Percentiles rank a stretch among this genome's conserved stretches.
Evolutionary conservation across 2,888 invertebrate species (phyloP).

Genomic region (Clivina fossor): DNA sequence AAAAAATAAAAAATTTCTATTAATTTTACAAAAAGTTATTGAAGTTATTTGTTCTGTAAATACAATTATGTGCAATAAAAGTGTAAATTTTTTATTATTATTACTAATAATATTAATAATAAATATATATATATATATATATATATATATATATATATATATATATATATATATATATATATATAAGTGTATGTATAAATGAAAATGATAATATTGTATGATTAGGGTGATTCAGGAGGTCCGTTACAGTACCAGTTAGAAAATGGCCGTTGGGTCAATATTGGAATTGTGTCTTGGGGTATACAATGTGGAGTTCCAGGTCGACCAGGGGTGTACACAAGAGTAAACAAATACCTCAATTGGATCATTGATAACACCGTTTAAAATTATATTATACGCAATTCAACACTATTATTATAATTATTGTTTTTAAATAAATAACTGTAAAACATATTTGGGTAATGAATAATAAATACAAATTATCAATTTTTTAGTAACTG

Average conservation of each 20-base stretch:
- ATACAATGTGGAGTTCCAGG: constrained; percentile 74
- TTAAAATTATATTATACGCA: constrained; percentile 12
- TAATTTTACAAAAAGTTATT: too few species aligned
- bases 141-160: too few species aligned
- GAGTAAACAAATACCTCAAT: constrained; percentile 68
- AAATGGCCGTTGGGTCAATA: constrained; percentile 73
- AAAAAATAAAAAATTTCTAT: too few species aligned
- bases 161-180: too few species aligned
- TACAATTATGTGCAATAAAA: too few species aligned
- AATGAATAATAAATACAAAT: not conserved
- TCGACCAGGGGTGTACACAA: constrained; percentile 78
- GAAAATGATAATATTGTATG: too few species aligned
- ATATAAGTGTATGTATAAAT: too few species aligned
- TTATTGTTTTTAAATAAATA: not conserved
- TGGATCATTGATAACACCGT: constrained; percentile 64
- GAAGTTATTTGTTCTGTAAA: too few species aligned
- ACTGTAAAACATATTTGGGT: not conserved
- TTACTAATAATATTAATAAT: too few species aligned
- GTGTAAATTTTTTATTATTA: too few species aligned
- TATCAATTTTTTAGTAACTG: not conserved
- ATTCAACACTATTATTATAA: not conserved
- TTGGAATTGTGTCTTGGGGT: constrained; percentile 87
- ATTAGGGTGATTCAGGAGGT: constrained; percentile 88
- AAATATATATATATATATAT: too few species aligned
- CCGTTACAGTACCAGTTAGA: constrained; percentile 74